Evolutionary conservation across 2,113 vertebrate genomes (phyloP), one percentile per base, ranked within the genome.

Genomic region (Burhinus oedicnemus): DNA sequence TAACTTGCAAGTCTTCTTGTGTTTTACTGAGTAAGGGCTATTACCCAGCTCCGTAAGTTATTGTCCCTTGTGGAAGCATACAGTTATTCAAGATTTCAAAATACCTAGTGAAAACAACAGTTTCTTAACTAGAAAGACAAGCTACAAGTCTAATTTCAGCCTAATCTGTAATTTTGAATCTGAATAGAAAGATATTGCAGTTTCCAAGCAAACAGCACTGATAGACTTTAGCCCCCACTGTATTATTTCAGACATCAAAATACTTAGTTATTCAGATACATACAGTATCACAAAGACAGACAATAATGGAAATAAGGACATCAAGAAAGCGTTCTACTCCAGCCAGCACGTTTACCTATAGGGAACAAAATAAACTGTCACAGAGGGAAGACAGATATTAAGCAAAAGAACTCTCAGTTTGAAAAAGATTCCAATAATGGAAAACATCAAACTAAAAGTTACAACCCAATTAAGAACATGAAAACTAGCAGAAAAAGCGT

Each of bases 61-160:
- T 49, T 72, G 51, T 83, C 57, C 45, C 55, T 32, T 20, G n/a
- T 51, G 29, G 36, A 93, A 94, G 70, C 55, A 90, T 4, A 64
- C 5, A 82, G 65, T 69, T 82, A 89, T 44, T 78, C 58, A 89
- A 40, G 54, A 69, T 70, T 90, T 95, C 77, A 82, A 93, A 97
- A 55, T 17, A 91, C 11, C 49, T 36, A 34, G 44, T 51, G 65
- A 95, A 91, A 91, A 72, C 32, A 93, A 45, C 11, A 18, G 36
- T 65, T 89, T 74, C 11, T 9, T 62, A 95, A 76, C 40, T 17
- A 62, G 34, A 75, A 94, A 83, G 55, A 36, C 29, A 66, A 91
- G 32, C n/a, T 58, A 44, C 49, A 69, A 45, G 32, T 34, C 66
- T 87, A 44, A 61, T 91, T 91, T 91, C 45, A 77, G 74, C 26